Conservation (phyloP, 2,113 vertebrate species). For the Microcebus ravelobensis region DNA sequence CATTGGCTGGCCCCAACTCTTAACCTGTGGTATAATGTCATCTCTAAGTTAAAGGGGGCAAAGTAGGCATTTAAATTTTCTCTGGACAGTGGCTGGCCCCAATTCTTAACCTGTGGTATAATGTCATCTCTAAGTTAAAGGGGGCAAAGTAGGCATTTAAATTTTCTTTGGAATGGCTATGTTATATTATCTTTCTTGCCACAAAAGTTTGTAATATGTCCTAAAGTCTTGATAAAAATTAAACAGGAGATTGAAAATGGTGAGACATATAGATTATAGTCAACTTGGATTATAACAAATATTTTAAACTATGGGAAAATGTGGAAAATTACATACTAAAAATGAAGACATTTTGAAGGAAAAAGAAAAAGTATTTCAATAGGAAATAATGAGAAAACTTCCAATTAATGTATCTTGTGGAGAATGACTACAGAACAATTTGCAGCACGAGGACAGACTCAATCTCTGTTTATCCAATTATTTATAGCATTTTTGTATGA, state of each 20-base stretch:
- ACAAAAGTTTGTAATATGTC: neutral
- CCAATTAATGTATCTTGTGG: neutral
- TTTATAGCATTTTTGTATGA: neutral
- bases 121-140: neutral
- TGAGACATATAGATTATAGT: neutral
- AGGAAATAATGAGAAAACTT: neutral
- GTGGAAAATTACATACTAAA: neutral
- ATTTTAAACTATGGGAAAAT: neutral
- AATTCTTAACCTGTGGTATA: neutral
- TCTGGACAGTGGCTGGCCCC: neutral
- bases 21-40: neutral
- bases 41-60: neutral
- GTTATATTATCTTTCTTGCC: neutral
- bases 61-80: neutral
- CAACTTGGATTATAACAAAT: neutral
- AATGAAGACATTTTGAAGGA: neutral
- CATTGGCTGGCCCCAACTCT: neutral
- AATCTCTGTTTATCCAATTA: neutral
- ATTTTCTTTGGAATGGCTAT: neutral
- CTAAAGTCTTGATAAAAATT: neutral
- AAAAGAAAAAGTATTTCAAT: neutral
- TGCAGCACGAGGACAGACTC: neutral
- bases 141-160: neutral
- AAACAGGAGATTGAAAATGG: neutral
- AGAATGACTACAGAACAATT: neutral